These are phyloP conservation scores for Gambusia yucatana DNA, from an alignment of 2,797 vertebrate genomes.

Conservation along the genomic window DNA sequence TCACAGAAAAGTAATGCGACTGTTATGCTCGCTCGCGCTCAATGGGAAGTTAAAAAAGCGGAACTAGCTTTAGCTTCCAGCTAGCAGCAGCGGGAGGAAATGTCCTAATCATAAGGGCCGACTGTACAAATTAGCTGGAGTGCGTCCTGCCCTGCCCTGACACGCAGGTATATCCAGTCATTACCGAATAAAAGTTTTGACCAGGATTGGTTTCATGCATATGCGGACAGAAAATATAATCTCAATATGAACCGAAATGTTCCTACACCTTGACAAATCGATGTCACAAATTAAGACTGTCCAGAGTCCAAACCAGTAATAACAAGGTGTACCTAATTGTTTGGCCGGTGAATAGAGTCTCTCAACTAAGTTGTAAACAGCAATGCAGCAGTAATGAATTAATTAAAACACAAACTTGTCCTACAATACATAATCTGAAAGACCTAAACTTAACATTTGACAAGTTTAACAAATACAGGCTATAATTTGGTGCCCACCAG, in stretches of 20 bases:
- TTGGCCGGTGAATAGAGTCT: neutral
- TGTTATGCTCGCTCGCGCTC: too few species aligned
- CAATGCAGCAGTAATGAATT: neutral
- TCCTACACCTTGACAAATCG: neutral
- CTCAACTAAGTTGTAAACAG: conserved; percentile 7
- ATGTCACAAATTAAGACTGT: neutral
- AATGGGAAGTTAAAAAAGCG: too few species aligned
- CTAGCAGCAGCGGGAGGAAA: too few species aligned
- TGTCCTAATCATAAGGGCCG: too few species aligned
- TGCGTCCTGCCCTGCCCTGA: too few species aligned
- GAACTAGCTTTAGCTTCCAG: too few species aligned
- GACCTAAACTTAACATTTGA: conserved; percentile 35
- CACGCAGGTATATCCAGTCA: too few species aligned
- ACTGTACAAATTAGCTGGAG: too few species aligned
- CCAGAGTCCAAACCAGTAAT: neutral
- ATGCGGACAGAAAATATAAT: neutral
- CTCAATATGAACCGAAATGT: neutral
- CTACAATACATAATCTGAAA: conserved; percentile 13
- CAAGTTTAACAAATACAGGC: conserved; percentile 35
- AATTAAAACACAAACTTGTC: conserved; percentile 11
- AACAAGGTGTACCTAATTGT: neutral
- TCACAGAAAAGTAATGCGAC: too few species aligned
- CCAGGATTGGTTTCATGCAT: too few species aligned
- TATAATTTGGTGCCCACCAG: conserved; percentile 29
- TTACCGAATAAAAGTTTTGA: too few species aligned